Evolutionary conservation across 2,113 vertebrate species (phyloP).

Genomic region (Austrofundulus limnaeus): DNA sequence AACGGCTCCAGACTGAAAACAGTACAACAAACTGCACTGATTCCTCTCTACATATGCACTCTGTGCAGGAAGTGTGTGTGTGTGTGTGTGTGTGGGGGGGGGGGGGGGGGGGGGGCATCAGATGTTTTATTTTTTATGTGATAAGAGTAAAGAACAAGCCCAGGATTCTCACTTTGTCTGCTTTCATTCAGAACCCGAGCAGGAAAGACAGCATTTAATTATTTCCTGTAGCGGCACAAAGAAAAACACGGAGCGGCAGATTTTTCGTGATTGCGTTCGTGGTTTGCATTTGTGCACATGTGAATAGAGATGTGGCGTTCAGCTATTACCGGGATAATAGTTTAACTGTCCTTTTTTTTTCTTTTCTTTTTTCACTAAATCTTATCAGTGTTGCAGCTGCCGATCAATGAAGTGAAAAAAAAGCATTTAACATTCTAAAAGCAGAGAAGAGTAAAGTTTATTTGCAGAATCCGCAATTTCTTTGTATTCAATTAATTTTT

Average conservation of each 20-base stretch:
- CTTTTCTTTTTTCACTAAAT: constrained; percentile 65
- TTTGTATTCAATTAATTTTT: constrained; percentile 45
- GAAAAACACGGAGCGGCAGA: constrained; percentile 38
- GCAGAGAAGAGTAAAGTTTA: constrained; percentile 29
- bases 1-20: constrained; percentile 56
- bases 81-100: too few relatives aligned
- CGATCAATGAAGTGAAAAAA: constrained; percentile 53
- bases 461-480: constrained; percentile 49
- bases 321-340: constrained; percentile 33
- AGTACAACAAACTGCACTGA: constrained; percentile 65
- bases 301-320: constrained; percentile 35
- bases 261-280: constrained; percentile 62
- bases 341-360: constrained; percentile 37
- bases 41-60: constrained; percentile 58
- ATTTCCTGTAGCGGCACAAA: constrained; percentile 48
- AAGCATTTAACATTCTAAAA: constrained; percentile 47
- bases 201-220: constrained; percentile 47
- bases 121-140: constrained; percentile 56
- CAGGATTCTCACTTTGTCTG: constrained; percentile 22
- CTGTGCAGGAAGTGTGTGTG: not conserved
- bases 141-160: constrained; percentile 37
- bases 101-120: constrained; percentile 14
- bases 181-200: constrained; percentile 34
- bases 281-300: constrained; percentile 42
- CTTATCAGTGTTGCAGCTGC: constrained; percentile 51